phyloP scores from a whole-genome alignment of 2,113 vertebrate genomes.

The Tragelaphus scriptus region DNA sequence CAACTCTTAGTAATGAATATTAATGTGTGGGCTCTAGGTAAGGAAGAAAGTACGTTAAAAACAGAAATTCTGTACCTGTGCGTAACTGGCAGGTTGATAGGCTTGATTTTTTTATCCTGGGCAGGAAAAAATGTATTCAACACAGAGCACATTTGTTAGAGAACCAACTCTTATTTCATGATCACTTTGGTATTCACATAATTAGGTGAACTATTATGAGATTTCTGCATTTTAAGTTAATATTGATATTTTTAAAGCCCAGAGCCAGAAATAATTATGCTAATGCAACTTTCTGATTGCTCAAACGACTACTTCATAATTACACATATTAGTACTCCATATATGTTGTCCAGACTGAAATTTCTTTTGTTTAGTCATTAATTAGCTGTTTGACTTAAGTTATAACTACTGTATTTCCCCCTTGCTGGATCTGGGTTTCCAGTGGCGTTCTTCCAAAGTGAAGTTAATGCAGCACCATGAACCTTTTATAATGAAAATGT shows the following conservation, averaged over 20 bases:
- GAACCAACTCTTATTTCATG: slow-evolving; percentile 6
- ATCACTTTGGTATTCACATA: slow-evolving; percentile 25
- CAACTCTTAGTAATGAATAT: slow-evolving; percentile 6
- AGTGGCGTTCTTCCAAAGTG: background rate
- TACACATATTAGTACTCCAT: slow-evolving; percentile 41
- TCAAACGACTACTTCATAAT: slow-evolving; percentile 54
- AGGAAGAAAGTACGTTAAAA: background rate
- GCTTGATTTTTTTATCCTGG: slow-evolving; percentile 4
- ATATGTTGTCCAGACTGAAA: slow-evolving; percentile 47
- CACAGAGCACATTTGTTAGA: background rate
- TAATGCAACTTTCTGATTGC: slow-evolving; percentile 58
- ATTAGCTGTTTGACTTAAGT: slow-evolving; percentile 57
- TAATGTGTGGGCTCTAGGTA: background rate
- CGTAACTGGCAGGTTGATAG: background rate
- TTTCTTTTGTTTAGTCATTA: slow-evolving; percentile 62
- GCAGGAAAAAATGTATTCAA: background rate
- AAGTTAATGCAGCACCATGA: background rate
- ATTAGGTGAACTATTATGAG: slow-evolving; percentile 10
- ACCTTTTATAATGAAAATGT: background rate
- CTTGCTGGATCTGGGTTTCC: background rate
- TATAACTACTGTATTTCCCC: background rate
- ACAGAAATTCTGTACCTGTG: background rate
- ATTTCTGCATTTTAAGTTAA: slow-evolving; percentile 56
- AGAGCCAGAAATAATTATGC: slow-evolving; percentile 64
- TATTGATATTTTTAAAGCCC: slow-evolving; percentile 65